phyloP scores from a whole-genome alignment of 2,113 vertebrate genomes.

The Benitochromis conjunctus region DNA sequence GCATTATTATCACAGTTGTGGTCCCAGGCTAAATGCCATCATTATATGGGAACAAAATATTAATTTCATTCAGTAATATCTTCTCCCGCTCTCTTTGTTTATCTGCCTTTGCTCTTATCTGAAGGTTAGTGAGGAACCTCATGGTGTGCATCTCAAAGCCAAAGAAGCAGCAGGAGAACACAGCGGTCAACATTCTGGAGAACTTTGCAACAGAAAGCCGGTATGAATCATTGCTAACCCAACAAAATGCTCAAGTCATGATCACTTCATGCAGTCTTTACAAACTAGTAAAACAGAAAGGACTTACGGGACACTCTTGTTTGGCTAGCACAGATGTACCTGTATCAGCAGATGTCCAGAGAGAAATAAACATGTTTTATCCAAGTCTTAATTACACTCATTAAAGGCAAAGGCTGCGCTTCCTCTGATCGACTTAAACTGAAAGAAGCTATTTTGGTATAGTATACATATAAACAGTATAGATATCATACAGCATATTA shows the following conservation, averaged over 20 bases:
- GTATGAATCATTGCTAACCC: constrained; percentile 61
- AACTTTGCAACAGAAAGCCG: constrained; percentile 75
- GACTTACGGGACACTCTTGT: neutral
- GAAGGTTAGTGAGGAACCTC: constrained; percentile 80
- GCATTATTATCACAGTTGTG: neutral
- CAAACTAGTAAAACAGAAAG: neutral
- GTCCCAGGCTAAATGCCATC: neutral
- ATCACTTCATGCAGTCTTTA: neutral
- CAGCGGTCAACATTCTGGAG: constrained; percentile 73
- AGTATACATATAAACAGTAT: neutral
- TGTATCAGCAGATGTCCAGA: neutral
- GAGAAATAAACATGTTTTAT: neutral
- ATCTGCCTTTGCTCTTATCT: neutral
- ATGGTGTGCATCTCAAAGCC: constrained; percentile 64
- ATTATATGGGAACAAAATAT: neutral
- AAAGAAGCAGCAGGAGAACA: constrained; percentile 52
- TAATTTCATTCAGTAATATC: neutral
- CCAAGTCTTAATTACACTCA: constrained; percentile 27
- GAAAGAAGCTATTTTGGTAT: neutral
- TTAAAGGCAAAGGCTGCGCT: constrained; percentile 17
- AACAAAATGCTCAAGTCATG: neutral
- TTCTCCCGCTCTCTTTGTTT: neutral
- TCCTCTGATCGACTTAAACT: neutral
- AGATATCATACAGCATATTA: neutral
- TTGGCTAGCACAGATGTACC: neutral